Evolutionary conservation across 2,888 invertebrate genomes (phyloP).

Genomic region (Maniola hyperantus): DNA sequence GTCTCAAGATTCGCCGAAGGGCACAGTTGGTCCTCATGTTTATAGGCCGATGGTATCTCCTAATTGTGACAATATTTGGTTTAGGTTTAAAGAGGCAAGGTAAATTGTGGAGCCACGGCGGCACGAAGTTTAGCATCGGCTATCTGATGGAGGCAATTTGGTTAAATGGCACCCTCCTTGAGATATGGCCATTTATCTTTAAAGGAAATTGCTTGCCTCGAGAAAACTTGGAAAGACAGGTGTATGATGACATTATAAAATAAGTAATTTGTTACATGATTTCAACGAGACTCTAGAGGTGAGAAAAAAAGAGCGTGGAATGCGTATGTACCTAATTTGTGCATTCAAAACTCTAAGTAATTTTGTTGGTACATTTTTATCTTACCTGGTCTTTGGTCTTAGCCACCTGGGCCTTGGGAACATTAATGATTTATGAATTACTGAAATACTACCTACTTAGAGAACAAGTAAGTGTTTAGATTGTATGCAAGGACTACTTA

Average conservation of each 20-base stretch:
- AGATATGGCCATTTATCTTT: constrained; percentile 28
- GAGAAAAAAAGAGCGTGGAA: not conserved
- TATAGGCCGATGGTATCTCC: constrained; percentile 77
- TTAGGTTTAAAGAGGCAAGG: constrained; percentile 63
- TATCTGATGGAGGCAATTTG: constrained; percentile 46
- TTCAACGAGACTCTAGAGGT: not conserved
- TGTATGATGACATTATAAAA: constrained; percentile 12
- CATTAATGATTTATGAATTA: too few species aligned
- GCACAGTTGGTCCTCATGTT: constrained; percentile 68
- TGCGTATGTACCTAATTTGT: too few species aligned
- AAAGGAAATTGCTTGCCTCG: constrained; percentile 22
- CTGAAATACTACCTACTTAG: too few species aligned
- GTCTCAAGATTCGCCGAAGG: constrained; percentile 71
- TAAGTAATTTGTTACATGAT: not conserved
- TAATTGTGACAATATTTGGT: constrained; percentile 82
- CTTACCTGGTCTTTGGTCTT: too few species aligned
- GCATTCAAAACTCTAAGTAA: not conserved
- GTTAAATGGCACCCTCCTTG: constrained; percentile 34
- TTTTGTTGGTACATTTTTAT: not conserved
- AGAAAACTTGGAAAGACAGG: constrained; percentile 14
- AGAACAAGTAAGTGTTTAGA: too few species aligned
- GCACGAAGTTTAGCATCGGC: constrained; percentile 60
- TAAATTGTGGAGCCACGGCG: constrained; percentile 56
- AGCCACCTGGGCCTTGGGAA: too few species aligned
- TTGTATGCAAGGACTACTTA: too few species aligned